A percentile compares a stretch with the other conserved stretches of the same genome.
Evolutionary conservation across 2,888 invertebrate genomes (phyloP).

Genomic region (Chymomyza procnemis): DNA sequence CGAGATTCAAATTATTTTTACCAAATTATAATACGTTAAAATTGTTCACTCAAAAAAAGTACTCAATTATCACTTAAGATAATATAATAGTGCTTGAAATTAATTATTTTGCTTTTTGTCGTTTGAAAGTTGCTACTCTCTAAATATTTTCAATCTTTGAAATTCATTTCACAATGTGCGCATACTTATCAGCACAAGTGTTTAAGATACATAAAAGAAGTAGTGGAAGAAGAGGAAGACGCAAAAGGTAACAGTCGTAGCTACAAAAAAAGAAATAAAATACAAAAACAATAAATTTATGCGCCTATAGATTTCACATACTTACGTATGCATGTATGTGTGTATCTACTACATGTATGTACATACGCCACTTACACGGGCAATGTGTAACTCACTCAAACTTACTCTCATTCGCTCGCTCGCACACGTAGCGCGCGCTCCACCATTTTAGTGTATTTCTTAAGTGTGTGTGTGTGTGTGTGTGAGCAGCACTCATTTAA

Average conservation of each 20-base stretch:
- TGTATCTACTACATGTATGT: background rate
- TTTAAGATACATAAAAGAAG: too few species aligned
- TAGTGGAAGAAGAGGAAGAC: too few species aligned
- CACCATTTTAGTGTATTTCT: slow-evolving; percentile 41
- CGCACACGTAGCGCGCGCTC: background rate
- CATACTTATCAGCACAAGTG: too few species aligned
- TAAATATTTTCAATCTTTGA: too few species aligned
- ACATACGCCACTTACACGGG: slow-evolving; percentile 48
- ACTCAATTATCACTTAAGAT: too few species aligned
- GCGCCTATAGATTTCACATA: slow-evolving; percentile 69
- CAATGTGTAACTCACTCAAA: slow-evolving; percentile 35
- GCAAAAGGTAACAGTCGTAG: slow-evolving; percentile 39
- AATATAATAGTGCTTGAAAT: too few species aligned
- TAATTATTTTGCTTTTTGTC: too few species aligned
- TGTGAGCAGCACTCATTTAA: slow-evolving; percentile 53
- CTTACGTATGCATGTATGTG: background rate
- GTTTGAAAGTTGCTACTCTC: too few species aligned
- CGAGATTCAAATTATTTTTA: too few species aligned
- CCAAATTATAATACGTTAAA: too few species aligned
- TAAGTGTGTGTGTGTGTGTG: slow-evolving; percentile 2
- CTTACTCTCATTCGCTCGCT: slow-evolving; percentile 6
- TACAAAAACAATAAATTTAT: slow-evolving; percentile 71
- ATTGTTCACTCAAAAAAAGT: too few species aligned
- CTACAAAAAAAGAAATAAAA: slow-evolving; percentile 16
- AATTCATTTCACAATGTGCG: background rate